Percentiles rank a stretch among this genome's conserved stretches.
Evolutionary conservation across 92 coral and sea anemone genomes (phyloP).

Genomic region (Siderastrea siderea): DNA sequence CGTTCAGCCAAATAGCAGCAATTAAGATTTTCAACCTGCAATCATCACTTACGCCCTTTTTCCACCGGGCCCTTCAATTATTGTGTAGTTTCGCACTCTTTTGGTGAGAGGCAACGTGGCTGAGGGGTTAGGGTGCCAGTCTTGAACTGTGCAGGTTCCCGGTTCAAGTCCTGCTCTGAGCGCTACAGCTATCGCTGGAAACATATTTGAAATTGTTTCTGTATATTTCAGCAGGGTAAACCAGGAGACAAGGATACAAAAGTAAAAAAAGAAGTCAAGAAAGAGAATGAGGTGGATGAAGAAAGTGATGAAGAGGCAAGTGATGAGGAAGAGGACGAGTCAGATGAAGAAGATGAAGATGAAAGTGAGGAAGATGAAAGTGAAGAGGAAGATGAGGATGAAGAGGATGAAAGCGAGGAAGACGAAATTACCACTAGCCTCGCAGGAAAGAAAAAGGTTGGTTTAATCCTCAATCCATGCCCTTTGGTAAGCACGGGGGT

Average conservation of each 20-base stretch:
- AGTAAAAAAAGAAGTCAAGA: neutral
- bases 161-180: too few species aligned
- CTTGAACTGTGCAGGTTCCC: too few species aligned
- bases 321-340: slow-evolving; percentile 55
- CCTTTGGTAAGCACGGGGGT: neutral
- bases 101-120: too few species aligned
- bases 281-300: slow-evolving; percentile 4
- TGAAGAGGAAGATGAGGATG: slow-evolving; percentile 41
- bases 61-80: too few species aligned
- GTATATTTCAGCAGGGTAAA: slow-evolving; percentile 2
- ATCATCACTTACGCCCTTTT: too few species aligned
- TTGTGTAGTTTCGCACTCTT: too few species aligned
- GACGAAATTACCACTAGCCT: slow-evolving; percentile 55
- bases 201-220: neutral
- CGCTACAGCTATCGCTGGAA: neutral
- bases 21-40: too few species aligned
- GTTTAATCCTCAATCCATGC: neutral
- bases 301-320: slow-evolving; percentile 37
- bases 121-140: too few species aligned
- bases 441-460: slow-evolving; percentile 59
- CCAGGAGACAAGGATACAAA: slow-evolving; percentile 41
- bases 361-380: slow-evolving; percentile 55
- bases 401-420: slow-evolving; percentile 49
- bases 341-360: slow-evolving; percentile 40
- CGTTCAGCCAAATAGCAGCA: too few species aligned